Evolutionary conservation across 2,113 vertebrate species (phyloP).

Genomic region (Paramisgurnus dabryanus): DNA sequence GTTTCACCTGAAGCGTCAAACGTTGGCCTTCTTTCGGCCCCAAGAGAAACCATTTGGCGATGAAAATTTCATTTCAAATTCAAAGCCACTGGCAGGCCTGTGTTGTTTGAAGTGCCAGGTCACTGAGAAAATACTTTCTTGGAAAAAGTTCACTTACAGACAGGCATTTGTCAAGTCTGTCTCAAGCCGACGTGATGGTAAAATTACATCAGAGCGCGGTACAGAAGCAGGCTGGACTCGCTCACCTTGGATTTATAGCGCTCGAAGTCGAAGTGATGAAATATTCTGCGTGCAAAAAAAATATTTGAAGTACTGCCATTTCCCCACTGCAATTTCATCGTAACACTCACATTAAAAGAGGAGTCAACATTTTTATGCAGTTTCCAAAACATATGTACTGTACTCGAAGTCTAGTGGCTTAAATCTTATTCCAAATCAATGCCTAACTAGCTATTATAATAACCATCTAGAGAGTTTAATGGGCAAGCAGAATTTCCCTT

Average conservation of each 20-base stretch:
- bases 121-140: slow-evolving; percentile 6
- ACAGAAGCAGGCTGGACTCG: not conserved
- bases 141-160: not conserved
- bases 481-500: not conserved
- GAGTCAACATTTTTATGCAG: not conserved
- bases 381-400: slow-evolving; percentile 13
- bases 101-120: not conserved
- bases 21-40: not conserved
- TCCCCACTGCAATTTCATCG: slow-evolving; percentile 8
- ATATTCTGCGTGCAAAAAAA: not conserved
- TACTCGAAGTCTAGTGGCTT: not conserved
- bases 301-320: not conserved
- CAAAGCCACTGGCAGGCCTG: not conserved
- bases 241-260: slow-evolving; percentile 1
- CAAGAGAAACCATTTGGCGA: not conserved
- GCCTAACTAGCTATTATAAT: not conserved
- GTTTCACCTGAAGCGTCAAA: not conserved
- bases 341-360: slow-evolving; percentile 25
- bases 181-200: not conserved
- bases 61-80: not conserved
- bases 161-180: slow-evolving; percentile 12
- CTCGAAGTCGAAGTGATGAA: not conserved
- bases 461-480: not conserved
- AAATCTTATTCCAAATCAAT: not conserved
- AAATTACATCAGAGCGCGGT: slow-evolving; percentile 22